Conservation (phyloP, 2,797 vertebrate species). For the Microcaecilia unicolor region DNA sequence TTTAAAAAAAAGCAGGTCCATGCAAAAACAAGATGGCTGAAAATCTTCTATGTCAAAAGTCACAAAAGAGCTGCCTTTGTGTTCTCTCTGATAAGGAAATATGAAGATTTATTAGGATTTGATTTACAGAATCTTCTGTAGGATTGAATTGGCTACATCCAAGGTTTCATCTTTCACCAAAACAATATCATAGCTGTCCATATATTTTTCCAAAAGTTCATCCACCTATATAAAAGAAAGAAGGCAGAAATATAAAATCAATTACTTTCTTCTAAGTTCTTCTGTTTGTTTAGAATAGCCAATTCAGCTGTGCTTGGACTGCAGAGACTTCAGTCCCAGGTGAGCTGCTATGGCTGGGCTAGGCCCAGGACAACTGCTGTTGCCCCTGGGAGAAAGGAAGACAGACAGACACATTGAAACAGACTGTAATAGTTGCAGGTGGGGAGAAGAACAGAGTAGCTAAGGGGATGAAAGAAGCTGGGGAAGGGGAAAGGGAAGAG, state of each 20-base stretch:
- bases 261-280: background rate
- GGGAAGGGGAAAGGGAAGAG: no score
- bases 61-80: slow-evolving; percentile 9
- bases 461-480: no score
- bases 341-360: no score
- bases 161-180: slow-evolving; percentile 90
- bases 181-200: slow-evolving; percentile 94
- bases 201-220: slow-evolving; percentile 84
- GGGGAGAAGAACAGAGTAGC: no score
- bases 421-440: no score
- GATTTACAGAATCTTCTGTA: slow-evolving; percentile 88
- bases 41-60: slow-evolving; percentile 15
- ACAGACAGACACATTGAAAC: no score
- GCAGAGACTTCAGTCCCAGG: no score
- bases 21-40: slow-evolving; percentile 19
- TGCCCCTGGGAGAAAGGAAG: no score
- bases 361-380: no score
- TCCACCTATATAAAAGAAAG: slow-evolving; percentile 70
- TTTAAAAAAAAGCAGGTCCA: no score
- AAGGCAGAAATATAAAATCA: slow-evolving; percentile 4
- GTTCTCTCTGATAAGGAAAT: slow-evolving; percentile 10
- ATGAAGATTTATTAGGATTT: slow-evolving; percentile 8
- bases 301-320: no score
- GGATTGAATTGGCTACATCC: slow-evolving; percentile 90
- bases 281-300: no score